Percentiles rank a stretch among this genome's conserved stretches.
Conservation (phyloP, 1,140 invertebrate genomes). For the Leptinotarsa lineolata region DNA sequence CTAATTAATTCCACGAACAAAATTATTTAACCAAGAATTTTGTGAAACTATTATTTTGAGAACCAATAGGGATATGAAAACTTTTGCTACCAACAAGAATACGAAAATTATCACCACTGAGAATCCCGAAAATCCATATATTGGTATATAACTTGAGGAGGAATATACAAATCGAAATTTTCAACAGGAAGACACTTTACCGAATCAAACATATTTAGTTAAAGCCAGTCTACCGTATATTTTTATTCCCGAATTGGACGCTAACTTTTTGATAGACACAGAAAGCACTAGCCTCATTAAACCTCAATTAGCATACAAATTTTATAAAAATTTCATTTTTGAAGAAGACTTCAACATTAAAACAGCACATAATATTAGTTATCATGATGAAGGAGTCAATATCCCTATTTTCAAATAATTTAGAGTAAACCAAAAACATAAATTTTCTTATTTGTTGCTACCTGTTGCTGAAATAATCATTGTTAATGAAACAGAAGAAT, state of each 20-base stretch:
- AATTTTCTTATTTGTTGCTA: conserved; percentile 29
- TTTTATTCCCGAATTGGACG: conserved; percentile 26
- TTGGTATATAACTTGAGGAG: too few relatives aligned
- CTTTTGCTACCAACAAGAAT: too few relatives aligned
- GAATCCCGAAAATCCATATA: too few relatives aligned
- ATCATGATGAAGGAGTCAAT: conserved; percentile 20
- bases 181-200: too few relatives aligned
- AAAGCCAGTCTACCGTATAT: conserved; percentile 28
- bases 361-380: conserved; percentile 26
- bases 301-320: conserved; percentile 26
- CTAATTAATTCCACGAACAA: conserved; percentile 1
- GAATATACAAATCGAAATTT: too few relatives aligned
- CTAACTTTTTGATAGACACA: conserved; percentile 31
- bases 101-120: too few relatives aligned
- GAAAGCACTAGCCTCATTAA: conserved; percentile 29
- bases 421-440: conserved; percentile 6
- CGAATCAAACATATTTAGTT: conserved; percentile 4
- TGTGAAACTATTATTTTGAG: too few relatives aligned
- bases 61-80: too few relatives aligned
- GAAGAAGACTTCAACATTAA: conserved; percentile 33
- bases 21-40: neutral
- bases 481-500: conserved; percentile 17
- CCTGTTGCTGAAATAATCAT: conserved; percentile 7
- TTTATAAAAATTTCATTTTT: conserved; percentile 23
- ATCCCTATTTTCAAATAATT: conserved; percentile 27